These are phyloP conservation scores for Sebastes taczanowskii DNA, from an alignment of 2,797 vertebrate species.

Conservation along the genomic window DNA sequence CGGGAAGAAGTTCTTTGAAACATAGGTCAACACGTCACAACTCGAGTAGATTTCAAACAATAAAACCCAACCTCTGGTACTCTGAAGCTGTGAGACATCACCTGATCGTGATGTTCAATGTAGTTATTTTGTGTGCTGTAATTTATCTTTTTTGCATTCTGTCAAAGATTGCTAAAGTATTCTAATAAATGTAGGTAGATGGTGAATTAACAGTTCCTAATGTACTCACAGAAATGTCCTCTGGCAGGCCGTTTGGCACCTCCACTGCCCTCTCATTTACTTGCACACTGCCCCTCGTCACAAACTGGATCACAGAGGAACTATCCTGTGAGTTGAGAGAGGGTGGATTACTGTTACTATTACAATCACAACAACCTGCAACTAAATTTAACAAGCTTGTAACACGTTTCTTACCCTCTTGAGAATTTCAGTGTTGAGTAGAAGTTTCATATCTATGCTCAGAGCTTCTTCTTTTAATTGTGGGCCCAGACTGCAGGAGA, in stretches of 20 bases:
- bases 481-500: conserved; percentile 89
- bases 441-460: conserved; percentile 88
- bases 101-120: neutral
- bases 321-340: conserved; percentile 85
- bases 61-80: neutral
- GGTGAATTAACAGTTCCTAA: neutral
- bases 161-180: neutral
- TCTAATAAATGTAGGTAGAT: neutral
- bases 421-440: conserved; percentile 96
- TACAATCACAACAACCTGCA: neutral
- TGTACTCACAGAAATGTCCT: conserved; percentile 90
- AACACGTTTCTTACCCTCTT: conserved; percentile 85
- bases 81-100: neutral
- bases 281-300: conserved; percentile 87
- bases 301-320: conserved; percentile 96
- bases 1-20: too few relatives aligned
- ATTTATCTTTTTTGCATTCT: neutral
- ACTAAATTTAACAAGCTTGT: neutral
- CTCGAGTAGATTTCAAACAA: neutral
- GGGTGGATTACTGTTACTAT: neutral
- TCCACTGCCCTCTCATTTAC: conserved; percentile 88
- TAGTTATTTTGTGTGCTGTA: neutral
- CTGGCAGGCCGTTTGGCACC: conserved; percentile 85
- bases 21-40: too few relatives aligned
- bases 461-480: conserved; percentile 91